phyloP scores from a whole-genome alignment of 2,113 vertebrate species.

The Chlamydotis undulata region DNA sequence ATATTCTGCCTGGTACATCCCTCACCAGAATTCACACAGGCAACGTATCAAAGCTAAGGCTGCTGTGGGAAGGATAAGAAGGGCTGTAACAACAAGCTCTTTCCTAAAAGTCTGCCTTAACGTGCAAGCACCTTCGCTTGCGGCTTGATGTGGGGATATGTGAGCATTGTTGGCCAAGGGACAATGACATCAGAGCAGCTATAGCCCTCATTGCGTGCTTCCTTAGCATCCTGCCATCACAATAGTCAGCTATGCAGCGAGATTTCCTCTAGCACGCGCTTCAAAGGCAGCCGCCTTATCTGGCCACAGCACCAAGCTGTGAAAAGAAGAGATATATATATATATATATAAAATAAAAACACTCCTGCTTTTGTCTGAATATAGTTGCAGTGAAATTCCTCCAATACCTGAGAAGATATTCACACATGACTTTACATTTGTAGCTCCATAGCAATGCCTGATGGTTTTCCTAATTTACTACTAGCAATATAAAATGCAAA shows the following conservation, averaged over 20 bases:
- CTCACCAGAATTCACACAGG: neutral
- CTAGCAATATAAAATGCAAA: neutral
- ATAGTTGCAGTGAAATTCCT: neutral
- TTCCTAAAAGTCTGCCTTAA: neutral
- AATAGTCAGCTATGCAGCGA: accelerated
- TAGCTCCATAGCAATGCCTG: neutral
- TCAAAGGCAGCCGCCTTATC: constrained; percentile 24
- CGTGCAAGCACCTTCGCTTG: neutral
- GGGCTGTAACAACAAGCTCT: neutral
- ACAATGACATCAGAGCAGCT: neutral
- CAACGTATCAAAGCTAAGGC: neutral
- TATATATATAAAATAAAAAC: neutral
- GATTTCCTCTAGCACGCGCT: neutral
- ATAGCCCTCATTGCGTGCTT: accelerated
- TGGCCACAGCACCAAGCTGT: neutral
- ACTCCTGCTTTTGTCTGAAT: neutral
- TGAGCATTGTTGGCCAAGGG: neutral
- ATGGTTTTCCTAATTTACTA: neutral
- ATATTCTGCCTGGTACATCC: neutral
- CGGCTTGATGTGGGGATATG: neutral
- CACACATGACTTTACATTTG: neutral
- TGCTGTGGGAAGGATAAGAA: neutral
- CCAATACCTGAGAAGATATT: neutral
- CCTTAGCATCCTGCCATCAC: constrained; percentile 35
- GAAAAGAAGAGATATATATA: neutral